Evolutionary conservation across 2,888 invertebrate genomes (phyloP).

Genomic region (Rhingia rostrata): DNA sequence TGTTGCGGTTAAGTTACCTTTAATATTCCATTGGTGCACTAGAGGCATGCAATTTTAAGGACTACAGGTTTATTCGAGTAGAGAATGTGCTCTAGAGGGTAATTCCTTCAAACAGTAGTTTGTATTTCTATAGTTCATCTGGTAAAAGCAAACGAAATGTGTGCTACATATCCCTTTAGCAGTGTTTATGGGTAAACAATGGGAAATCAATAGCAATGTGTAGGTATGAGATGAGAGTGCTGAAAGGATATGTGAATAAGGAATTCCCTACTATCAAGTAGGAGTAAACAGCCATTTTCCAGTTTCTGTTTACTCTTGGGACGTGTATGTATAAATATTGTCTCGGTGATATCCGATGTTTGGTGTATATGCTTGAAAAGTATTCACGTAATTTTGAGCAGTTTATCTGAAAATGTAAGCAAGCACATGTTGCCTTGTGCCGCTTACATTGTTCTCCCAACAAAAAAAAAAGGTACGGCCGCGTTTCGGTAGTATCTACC

Average conservation of each 20-base stretch:
- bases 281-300: conserved; percentile 21
- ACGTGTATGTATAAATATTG: conserved; percentile 42
- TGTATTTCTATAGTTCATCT: conserved; percentile 13
- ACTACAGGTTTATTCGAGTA: conserved; percentile 29
- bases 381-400: not conserved
- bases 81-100: conserved; percentile 28
- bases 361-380: not conserved
- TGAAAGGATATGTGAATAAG: conserved; percentile 2
- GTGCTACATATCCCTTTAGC: not conserved
- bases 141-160: conserved; percentile 1
- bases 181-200: conserved; percentile 3
- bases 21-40: conserved; percentile 30
- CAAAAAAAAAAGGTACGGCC: not conserved
- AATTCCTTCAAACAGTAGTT: conserved; percentile 24
- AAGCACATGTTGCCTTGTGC: not conserved
- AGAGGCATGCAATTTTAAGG: conserved; percentile 21
- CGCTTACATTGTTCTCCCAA: not conserved
- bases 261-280: not conserved
- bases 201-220: conserved; percentile 7
- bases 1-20: conserved; percentile 44
- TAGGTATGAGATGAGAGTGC: not conserved
- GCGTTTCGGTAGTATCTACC: not conserved
- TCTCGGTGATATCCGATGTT: conserved; percentile 10
- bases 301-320: conserved; percentile 21
- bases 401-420: not conserved